These are phyloP conservation scores for Archaeoteleia sp. DNA, from an alignment of 2,888 invertebrate species.

Conservation along the genomic window DNA sequence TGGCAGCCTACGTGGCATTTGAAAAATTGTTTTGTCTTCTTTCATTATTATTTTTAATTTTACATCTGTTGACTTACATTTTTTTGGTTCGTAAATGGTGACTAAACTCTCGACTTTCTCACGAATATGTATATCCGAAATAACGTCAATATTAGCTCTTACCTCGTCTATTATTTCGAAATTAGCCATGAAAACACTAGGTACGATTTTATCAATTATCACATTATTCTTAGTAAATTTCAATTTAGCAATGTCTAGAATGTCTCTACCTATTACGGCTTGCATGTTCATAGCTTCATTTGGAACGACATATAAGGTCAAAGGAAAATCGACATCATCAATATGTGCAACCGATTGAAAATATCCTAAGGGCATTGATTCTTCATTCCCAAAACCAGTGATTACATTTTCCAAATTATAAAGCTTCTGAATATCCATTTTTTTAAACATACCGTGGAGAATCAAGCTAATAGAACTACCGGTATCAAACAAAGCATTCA, in stretches of 20 bases:
- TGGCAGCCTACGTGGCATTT: too few relatives aligned
- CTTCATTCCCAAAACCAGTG: slow-evolving; percentile 12
- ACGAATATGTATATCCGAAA: too few relatives aligned
- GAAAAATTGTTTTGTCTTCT: too few relatives aligned
- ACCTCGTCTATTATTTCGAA: too few relatives aligned
- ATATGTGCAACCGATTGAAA: slow-evolving; percentile 6
- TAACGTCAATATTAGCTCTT: too few relatives aligned
- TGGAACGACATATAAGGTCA: slow-evolving; percentile 5
- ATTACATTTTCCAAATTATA: slow-evolving; percentile 3
- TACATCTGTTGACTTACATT: too few relatives aligned
- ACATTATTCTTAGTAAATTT: too few relatives aligned
- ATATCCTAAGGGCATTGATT: slow-evolving; percentile 11
- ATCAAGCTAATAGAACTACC: slow-evolving; percentile 15
- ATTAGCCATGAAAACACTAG: too few relatives aligned
- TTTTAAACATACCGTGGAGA: neutral
- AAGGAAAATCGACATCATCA: slow-evolving; percentile 1
- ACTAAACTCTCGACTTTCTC: too few relatives aligned
- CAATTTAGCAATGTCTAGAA: slow-evolving; percentile 8
- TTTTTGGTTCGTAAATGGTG: too few relatives aligned
- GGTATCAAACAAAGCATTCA: slow-evolving; percentile 10
- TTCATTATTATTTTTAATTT: too few relatives aligned
- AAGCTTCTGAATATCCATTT: slow-evolving; percentile 5
- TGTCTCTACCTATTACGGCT: slow-evolving; percentile 11
- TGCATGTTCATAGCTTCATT: slow-evolving; percentile 6
- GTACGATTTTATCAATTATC: too few relatives aligned